These are phyloP conservation scores for Tachypleus tridentatus DNA, from an alignment of 1,140 invertebrate genomes.

Conservation along the genomic window DNA sequence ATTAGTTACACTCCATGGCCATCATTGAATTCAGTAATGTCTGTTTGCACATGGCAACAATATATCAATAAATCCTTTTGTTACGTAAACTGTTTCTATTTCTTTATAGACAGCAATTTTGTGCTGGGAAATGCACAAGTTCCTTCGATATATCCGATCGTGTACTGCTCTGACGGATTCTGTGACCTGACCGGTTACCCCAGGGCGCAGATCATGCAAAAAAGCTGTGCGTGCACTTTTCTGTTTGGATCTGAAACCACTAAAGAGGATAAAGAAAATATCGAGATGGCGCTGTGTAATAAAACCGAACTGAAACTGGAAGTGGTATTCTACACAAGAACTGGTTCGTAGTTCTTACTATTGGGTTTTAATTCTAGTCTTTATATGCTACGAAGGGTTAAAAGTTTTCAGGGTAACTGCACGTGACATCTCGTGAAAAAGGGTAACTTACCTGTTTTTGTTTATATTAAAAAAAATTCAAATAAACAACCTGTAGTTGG, in stretches of 20 bases:
- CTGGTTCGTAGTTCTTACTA: constrained; percentile 46
- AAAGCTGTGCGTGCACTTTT: constrained; percentile 90
- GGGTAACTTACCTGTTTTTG: too few relatives aligned
- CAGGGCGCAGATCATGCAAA: constrained; percentile 92
- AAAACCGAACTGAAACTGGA: constrained; percentile 87
- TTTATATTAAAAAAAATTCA: too few relatives aligned
- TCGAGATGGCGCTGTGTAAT: constrained; percentile 73
- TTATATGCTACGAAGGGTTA: too few relatives aligned
- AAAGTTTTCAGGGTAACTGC: too few relatives aligned
- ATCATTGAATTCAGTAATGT: too few relatives aligned
- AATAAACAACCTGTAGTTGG: too few relatives aligned
- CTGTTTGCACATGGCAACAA: too few relatives aligned
- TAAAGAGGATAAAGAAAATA: constrained; percentile 74
- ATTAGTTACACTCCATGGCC: too few relatives aligned
- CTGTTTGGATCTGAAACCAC: constrained; percentile 81
- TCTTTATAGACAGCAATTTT: constrained; percentile 87
- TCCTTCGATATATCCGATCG: constrained; percentile 70
- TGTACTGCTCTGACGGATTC: constrained; percentile 96
- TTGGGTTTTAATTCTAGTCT: too few relatives aligned
- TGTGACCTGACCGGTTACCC: constrained; percentile 89
- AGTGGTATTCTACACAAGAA: constrained; percentile 89
- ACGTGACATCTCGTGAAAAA: too few relatives aligned
- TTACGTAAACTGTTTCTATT: constrained; percentile 22
- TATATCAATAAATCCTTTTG: too few relatives aligned
- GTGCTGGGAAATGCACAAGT: constrained; percentile 94